Evolutionary conservation across 2,888 invertebrate genomes (phyloP).

Genomic region (Stenodera caucasica): DNA sequence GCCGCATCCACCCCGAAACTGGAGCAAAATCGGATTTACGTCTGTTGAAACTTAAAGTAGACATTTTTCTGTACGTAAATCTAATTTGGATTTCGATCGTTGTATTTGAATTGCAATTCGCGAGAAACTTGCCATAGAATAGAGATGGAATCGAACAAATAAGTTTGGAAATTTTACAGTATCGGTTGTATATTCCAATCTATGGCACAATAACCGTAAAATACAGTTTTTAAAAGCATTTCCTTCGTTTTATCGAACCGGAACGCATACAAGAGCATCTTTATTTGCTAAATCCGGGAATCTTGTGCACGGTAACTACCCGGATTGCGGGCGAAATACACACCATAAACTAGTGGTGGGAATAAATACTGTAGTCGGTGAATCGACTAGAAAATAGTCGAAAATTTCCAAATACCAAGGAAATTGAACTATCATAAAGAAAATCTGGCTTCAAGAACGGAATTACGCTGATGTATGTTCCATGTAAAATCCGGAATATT

Average conservation of each 20-base stretch:
- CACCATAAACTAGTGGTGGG: too few relatives aligned
- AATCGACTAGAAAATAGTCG: too few relatives aligned
- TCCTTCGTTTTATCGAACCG: background rate
- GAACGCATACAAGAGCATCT: background rate
- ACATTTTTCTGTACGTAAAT: background rate
- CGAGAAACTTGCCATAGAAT: background rate
- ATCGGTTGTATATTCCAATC: background rate
- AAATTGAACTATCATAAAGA: background rate
- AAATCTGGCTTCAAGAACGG: background rate
- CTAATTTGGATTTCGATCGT: background rate
- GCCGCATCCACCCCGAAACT: background rate
- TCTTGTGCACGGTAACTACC: background rate
- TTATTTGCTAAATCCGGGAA: background rate
- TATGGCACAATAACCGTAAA: background rate
- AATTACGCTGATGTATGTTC: background rate
- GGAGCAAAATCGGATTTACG: background rate
- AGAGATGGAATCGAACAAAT: background rate
- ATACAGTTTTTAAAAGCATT: background rate
- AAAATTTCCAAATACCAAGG: background rate
- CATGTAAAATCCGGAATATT: background rate
- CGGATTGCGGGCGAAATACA: background rate
- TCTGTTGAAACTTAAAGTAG: background rate
- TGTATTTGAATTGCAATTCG: background rate
- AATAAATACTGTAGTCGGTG: too few relatives aligned
- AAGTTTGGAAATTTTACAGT: background rate